Base-by-base conservation (phyloP, 2,888 invertebrate species). In the Corythucha ciliata region DNA sequence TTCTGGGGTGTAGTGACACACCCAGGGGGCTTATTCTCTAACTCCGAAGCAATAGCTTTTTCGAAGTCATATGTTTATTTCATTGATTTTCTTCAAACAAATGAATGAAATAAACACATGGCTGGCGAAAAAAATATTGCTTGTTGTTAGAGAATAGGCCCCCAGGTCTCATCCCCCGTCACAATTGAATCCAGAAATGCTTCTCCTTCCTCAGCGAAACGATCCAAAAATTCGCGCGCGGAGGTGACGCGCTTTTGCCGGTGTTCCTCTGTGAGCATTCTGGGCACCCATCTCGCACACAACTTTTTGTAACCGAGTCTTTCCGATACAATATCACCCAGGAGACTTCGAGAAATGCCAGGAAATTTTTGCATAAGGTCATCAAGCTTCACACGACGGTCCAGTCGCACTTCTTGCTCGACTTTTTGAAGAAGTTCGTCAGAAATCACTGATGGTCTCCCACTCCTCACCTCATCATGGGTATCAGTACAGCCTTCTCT, bases 221-320 rank as follows among this genome's bases (percentile, higher is more conserved):
- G 34, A 2, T 46, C 37, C 34, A 58, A 46, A 48, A 58, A 61
- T 51, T 36, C 53, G 42, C 53, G 50, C 45, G 58, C 50, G 22
- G 2, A 21, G 22, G 22, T 22, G 33, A 20, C 29, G 32, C 45
- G 33, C 29, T 45, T 45, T 39, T 39, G 55, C 57, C 58, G 58
- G 56, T 60, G 57, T 48, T 48, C 41, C 27, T 52, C 55, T 24
- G 51, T 57, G 49, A 55, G 46, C 50, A 61, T 60, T 58, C 57
- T 60, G 25, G 57, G 58, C 33, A 59, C 48, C 58, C 57, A 58
- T 27, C 54, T 48, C 48, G 58, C 46, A 40, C 61, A 60, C 51
- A 59, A 40, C 27, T 60, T 59, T 25, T 48, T 54, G 36, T 57
- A 60, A 49, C 52, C 48, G 26, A 56, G 58, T 33, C 42, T 45